Conservation (phyloP, 2,797 vertebrate genomes). For the Moxostoma hubbsi region DNA sequence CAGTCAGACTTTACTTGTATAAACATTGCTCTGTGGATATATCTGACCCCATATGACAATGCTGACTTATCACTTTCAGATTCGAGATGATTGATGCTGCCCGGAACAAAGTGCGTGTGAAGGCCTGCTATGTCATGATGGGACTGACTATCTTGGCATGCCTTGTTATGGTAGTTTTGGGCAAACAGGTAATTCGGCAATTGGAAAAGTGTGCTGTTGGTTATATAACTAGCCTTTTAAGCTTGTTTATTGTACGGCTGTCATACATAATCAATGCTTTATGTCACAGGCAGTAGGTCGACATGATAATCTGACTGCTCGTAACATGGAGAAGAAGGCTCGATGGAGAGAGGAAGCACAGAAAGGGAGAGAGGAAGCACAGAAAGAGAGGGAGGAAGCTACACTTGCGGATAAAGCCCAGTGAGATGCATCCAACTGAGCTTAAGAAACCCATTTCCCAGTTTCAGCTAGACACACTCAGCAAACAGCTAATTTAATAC, state of each 20-base stretch:
- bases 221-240: too few species aligned
- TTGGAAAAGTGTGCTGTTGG: not conserved
- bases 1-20: not conserved
- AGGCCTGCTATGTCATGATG: conserved; percentile 87
- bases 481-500: not conserved
- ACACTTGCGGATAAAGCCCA: conserved; percentile 62
- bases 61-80: conserved; percentile 67
- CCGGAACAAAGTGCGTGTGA: conserved; percentile 85
- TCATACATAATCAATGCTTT: conserved; percentile 3
- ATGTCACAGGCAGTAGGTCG: conserved; percentile 76
- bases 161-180: conserved; percentile 76
- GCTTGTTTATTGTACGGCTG: not conserved
- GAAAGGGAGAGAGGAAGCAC: not conserved
- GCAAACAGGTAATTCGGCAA: conserved; percentile 82
- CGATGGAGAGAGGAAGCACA: conserved; percentile 75
- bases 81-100: conserved; percentile 85
- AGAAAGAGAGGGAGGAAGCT: too few species aligned
- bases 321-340: conserved; percentile 89
- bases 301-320: conserved; percentile 76
- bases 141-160: conserved; percentile 80
- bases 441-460: not conserved
- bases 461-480: too few species aligned
- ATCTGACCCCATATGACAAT: not conserved
- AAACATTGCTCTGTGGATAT: not conserved
- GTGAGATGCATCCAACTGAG: conserved; percentile 55